Conservation (phyloP, 1,140 invertebrate species). For the Ips nitidus region DNA sequence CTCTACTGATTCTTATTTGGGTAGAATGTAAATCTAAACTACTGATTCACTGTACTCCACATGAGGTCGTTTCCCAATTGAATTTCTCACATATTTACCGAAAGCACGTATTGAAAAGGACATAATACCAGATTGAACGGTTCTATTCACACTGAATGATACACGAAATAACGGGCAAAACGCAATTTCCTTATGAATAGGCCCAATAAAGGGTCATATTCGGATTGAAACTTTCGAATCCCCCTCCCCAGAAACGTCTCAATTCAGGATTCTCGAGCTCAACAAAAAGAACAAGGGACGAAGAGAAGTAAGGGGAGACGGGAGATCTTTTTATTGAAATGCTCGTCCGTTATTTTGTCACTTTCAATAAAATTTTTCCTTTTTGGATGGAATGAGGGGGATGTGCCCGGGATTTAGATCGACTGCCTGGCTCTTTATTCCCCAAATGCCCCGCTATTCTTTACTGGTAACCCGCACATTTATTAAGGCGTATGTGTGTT, state of each 20-base stretch:
- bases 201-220: not conserved
- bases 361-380: constrained; percentile 11
- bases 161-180: no score
- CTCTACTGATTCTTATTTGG: no score
- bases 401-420: constrained; percentile 6
- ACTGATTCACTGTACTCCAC: no score
- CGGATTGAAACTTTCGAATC: not conserved
- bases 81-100: no score
- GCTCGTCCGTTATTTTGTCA: constrained; percentile 15
- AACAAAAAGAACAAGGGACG: not conserved
- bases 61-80: no score
- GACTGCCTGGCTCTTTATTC: constrained; percentile 1
- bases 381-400: not conserved
- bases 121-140: no score
- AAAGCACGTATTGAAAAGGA: no score
- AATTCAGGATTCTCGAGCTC: not conserved
- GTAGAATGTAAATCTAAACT: no score
- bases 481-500: not conserved
- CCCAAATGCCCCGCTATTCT: not conserved
- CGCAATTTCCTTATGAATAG: constrained; percentile 3
- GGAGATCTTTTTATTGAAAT: constrained; percentile 16
- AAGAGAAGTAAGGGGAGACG: no score
- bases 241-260: not conserved
- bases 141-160: no score
- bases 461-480: not conserved